Base-by-base conservation (phyloP, 2,797 vertebrate species). In the Xenopus petersii region DNA sequence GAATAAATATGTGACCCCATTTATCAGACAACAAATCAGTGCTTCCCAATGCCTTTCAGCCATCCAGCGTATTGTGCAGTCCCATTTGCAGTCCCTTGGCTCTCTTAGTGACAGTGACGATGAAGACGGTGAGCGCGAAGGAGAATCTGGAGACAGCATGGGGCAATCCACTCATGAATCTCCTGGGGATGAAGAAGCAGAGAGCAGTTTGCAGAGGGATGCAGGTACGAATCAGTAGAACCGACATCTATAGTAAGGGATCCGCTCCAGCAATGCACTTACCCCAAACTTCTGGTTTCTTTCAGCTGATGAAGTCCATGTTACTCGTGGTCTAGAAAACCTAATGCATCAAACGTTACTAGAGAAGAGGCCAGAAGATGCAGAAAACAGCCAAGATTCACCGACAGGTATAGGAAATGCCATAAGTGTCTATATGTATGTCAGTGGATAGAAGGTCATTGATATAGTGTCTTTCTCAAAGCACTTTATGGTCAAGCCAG, bases 31-130 rank as follows among this genome's bases (percentile, higher is more conserved):
- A 30, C 26, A 51, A 51, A 10, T 15, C 4, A 51, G 3, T 51
- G 49, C 55, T 56, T 16, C 36, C n/a, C 65, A 64, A 17, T 69
- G 17, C 47, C 10, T 71, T 59, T 54, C 89, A 98, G 97, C 95
- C 10, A 92, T 98, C 86, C 97, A 98, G 91, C 95, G 94, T 91
- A 95, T 98, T 72, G 96, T 95, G 77, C 95, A 98, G 86, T 95
- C 95, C 81, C 95, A 98, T 81, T 90, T 98, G 93, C 94, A 94
- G 92, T 87, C 93, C 0, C 84, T 86, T 74, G 84, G 85, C 62
- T 88, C 88, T 82, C 85, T 96, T 85, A 87, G 92, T 83, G 86
- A 89, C 60, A 92, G 90, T 87, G 89, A 91, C 82, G 92, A 93
- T 48, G 92, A 87, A 55, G 91, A 93, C 78, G 91, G 93, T 79